A percentile compares a stretch with the other conserved stretches of the same genome.
Evolutionary conservation across 2,888 invertebrate species (phyloP).

Genomic region (Catocala nupta): DNA sequence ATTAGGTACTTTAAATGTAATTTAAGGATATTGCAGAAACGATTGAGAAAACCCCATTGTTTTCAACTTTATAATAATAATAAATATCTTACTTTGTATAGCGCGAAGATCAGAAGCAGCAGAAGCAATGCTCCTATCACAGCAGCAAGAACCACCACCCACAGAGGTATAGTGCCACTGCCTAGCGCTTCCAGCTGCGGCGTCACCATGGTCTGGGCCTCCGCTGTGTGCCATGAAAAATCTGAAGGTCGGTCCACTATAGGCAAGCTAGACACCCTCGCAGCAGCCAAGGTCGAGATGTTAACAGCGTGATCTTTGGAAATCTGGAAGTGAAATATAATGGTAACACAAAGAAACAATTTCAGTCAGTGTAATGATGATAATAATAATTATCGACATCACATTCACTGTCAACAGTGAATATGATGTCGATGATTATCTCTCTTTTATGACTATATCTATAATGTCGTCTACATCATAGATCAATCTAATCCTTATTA

Average conservation of each 20-base stretch:
- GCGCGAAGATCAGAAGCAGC: constrained; percentile 91
- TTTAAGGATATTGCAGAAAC: too few relatives aligned
- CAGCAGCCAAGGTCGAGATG: constrained; percentile 92
- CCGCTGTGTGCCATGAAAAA: constrained; percentile 88
- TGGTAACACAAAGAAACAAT: background rate
- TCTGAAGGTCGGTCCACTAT: constrained; percentile 89
- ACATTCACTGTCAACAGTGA: too few relatives aligned
- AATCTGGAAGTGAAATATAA: constrained; percentile 64
- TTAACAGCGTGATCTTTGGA: constrained; percentile 85
- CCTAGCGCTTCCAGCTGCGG: constrained; percentile 89
- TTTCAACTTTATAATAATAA: too few relatives aligned
- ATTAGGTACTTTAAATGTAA: too few relatives aligned
- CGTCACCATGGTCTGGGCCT: constrained; percentile 91
- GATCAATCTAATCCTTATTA: too few relatives aligned
- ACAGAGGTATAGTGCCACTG: constrained; percentile 92
- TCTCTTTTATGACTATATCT: too few relatives aligned
- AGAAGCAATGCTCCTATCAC: constrained; percentile 93
- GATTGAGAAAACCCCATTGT: too few relatives aligned
- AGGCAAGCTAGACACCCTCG: constrained; percentile 91
- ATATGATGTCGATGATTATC: too few relatives aligned
- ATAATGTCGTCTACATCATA: too few relatives aligned
- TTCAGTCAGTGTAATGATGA: background rate
- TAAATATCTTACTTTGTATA: constrained; percentile 91
- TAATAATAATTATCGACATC: too few relatives aligned
- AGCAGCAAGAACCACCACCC: constrained; percentile 95